Conservation (phyloP, 2,113 vertebrate genomes). For the Xyliphius kryptos region DNA sequence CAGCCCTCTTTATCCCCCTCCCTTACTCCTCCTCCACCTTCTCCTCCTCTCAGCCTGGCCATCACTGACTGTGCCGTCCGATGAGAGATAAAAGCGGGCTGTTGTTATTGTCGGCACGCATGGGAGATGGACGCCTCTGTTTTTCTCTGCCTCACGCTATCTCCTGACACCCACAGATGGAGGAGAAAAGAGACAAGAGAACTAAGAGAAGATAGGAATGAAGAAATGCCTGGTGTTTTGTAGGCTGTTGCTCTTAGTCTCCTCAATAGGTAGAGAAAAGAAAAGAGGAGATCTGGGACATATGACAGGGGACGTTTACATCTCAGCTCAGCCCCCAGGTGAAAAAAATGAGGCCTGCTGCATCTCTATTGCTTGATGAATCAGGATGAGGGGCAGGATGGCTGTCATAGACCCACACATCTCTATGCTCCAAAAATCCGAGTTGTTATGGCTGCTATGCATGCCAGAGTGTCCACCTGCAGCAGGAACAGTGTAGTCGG, state of each 20-base stretch:
- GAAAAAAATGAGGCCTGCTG: constrained; percentile 86
- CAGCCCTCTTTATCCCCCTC: too few relatives aligned
- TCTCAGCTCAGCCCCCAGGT: too few relatives aligned
- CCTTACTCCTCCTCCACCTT: constrained; percentile 34
- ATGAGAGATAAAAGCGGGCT: constrained; percentile 63
- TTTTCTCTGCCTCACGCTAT: constrained; percentile 49
- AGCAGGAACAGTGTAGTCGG: constrained; percentile 32
- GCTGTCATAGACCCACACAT: constrained; percentile 72
- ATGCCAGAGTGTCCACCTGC: constrained; percentile 43
- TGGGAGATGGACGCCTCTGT: constrained; percentile 57
- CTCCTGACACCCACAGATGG: constrained; percentile 50
- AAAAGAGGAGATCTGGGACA: too few relatives aligned
- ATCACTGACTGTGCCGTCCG: constrained; percentile 54
- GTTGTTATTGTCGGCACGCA: constrained; percentile 41
- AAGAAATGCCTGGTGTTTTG: constrained; percentile 49
- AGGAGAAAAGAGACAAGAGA: constrained; percentile 27
- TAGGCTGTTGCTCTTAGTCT: constrained; percentile 55
- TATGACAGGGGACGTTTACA: too few relatives aligned
- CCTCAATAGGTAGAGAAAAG: too few relatives aligned
- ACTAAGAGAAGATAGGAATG: constrained; percentile 42
- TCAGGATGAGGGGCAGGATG: constrained; percentile 88
- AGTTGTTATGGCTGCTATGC: constrained; percentile 34
- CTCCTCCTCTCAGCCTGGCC: constrained; percentile 51
- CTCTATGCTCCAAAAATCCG: too few relatives aligned
- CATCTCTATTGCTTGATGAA: constrained; percentile 94